Evolutionary conservation across 2,113 vertebrate species (phyloP), one percentile per base, ranked within the genome.

Genomic region (Percopsis transmontana): DNA sequence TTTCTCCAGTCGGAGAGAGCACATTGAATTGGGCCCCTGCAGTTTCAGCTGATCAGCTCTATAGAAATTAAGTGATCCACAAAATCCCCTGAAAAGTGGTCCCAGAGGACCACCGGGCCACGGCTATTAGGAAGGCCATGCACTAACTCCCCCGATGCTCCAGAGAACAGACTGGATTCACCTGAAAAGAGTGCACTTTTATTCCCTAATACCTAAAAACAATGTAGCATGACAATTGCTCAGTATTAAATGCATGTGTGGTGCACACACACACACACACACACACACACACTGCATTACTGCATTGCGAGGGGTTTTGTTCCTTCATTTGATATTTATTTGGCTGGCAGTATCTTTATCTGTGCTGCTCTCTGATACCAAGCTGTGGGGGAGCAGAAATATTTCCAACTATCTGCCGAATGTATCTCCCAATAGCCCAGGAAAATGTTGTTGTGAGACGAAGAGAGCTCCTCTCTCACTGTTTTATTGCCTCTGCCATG

Each of bases 401-500:
- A 90, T 92, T 90, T 81, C 85, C 70, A 88, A 83, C 89, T 90
- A 90, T 90, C 90, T 85, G 53, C 72, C 47, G 62, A 87, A 77
- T 85, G 87, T 89, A 89, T 91, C 90, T 91, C 70, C 82, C 66
- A 84, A 65, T 74, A 77, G 58, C 76, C 68, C 72, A 76, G 72
- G 78, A 88, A 79, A 85, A 82, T 67, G 60, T 80, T 64, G 69
- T 58, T 71, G 67, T 68, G 66, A 74, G 53, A 65, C 54, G 51
- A 68, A 13, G 44, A 56, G 54, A 58, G 63, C 20, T 77, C 70
- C 62, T 72, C 77, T 83, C 54, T 57, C 64, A 67, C 86, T 86
- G 85, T 88, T 91, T 90, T 90, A 90, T 91, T 87, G 88, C 87
- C 74, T 88, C 85, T 85, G 85, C 87, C 89, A 90, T 90, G 86